Evolutionary conservation across 2,113 vertebrate species (phyloP).

Genomic region (Beaufortia kweichowensis): DNA sequence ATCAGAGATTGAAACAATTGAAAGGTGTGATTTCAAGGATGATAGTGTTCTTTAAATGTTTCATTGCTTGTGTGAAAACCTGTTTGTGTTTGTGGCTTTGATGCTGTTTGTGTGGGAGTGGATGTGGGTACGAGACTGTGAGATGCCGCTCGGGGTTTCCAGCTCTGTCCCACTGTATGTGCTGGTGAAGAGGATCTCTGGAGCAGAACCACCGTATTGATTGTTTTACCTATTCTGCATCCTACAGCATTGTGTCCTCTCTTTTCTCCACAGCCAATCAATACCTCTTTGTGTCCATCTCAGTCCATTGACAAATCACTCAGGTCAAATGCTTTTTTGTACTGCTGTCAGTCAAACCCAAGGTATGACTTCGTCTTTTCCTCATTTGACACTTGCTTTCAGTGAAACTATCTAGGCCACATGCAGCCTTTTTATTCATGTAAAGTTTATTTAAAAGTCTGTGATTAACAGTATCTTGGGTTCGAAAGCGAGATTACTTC

Average conservation of each 20-base stretch:
- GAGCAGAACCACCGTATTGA: slow-evolving; percentile 77
- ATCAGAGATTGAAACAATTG: slow-evolving; percentile 1
- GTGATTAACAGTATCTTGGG: background rate
- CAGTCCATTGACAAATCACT: slow-evolving; percentile 77
- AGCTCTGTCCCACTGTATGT: slow-evolving; percentile 71
- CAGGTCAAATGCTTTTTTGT: slow-evolving; percentile 68
- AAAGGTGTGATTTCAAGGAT: slow-evolving; percentile 2
- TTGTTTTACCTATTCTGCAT: slow-evolving; percentile 69
- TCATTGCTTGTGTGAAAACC: background rate
- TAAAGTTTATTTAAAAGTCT: slow-evolving; percentile 21
- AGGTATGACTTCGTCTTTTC: slow-evolving; percentile 60
- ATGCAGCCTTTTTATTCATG: slow-evolving; percentile 7
- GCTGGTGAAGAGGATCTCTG: slow-evolving; percentile 67
- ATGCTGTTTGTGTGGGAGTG: background rate
- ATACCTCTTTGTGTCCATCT: slow-evolving; percentile 77
- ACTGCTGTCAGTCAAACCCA: slow-evolving; percentile 70
- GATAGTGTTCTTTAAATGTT: background rate
- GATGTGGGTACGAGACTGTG: slow-evolving; percentile 18
- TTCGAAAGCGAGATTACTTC: slow-evolving; percentile 17
- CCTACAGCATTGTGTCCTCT: slow-evolving; percentile 67
- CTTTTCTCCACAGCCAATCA: slow-evolving; percentile 71
- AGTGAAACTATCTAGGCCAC: slow-evolving; percentile 33
- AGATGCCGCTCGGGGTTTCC: slow-evolving; percentile 14
- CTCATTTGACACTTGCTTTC: slow-evolving; percentile 47
- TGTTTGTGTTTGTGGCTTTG: slow-evolving; percentile 24